Percentiles rank a stretch among this genome's conserved stretches.
Evolutionary conservation across 2,888 invertebrate species (phyloP).

Genomic region (Stictocephala bisonia): DNA sequence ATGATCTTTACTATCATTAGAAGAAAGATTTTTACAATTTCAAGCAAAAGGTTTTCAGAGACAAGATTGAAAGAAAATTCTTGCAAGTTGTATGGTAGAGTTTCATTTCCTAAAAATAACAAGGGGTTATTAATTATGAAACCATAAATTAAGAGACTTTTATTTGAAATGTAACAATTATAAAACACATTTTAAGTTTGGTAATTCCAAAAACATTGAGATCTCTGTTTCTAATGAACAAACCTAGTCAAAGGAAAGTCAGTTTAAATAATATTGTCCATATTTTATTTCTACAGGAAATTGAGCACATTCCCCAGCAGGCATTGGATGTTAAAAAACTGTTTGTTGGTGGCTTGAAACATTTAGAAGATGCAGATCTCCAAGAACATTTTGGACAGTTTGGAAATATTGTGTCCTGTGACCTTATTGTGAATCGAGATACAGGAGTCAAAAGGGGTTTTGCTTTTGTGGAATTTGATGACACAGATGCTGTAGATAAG

Average conservation of each 20-base stretch:
- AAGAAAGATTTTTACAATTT: too few species aligned
- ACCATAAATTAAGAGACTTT: too few species aligned
- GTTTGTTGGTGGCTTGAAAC: constrained; percentile 94
- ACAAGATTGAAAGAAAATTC: too few species aligned
- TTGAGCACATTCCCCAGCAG: constrained; percentile 67
- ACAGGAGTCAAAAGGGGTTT: constrained; percentile 95
- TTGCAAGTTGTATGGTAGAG: too few species aligned
- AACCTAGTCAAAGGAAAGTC: not conserved
- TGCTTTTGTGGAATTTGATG: constrained; percentile 96
- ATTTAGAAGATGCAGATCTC: constrained; percentile 92
- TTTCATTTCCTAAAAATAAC: too few species aligned
- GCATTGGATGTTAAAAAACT: constrained; percentile 95
- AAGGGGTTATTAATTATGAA: too few species aligned
- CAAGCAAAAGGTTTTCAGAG: too few species aligned
- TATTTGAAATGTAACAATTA: too few species aligned
- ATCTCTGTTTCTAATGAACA: not conserved
- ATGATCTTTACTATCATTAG: too few species aligned
- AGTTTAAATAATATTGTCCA: too few species aligned
- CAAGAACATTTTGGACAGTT: constrained; percentile 84
- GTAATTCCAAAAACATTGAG: too few species aligned
- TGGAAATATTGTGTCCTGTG: constrained; percentile 85
- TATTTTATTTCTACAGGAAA: constrained; percentile 71
- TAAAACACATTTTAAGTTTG: too few species aligned
- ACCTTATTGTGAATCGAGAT: constrained; percentile 91
- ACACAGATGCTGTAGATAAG: constrained; percentile 97